Evolutionary conservation across 2,797 vertebrate species (phyloP).

Genomic region (Lutjanus argentimaculatus): DNA sequence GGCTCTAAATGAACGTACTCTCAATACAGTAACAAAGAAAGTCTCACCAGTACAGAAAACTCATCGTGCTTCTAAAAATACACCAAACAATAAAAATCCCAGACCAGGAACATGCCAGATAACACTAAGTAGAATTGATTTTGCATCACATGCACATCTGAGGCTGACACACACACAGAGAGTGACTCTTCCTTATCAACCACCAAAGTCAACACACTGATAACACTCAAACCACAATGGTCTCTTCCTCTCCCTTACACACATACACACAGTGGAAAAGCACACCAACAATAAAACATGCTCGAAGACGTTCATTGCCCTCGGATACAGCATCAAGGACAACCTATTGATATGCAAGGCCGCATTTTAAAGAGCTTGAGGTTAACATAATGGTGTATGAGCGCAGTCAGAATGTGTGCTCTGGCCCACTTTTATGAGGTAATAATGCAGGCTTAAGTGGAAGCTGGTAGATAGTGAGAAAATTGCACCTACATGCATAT

Average conservation of each 20-base stretch:
- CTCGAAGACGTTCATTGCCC: conserved; percentile 38
- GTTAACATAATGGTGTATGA: conserved; percentile 61
- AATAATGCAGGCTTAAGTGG: conserved; percentile 55
- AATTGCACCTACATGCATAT: conserved; percentile 31
- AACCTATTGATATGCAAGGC: conserved; percentile 57
- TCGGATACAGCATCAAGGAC: conserved; percentile 49
- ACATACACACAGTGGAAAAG: conserved; percentile 25
- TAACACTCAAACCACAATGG: conserved; percentile 10
- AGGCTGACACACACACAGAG: neutral
- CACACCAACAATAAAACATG: conserved; percentile 57
- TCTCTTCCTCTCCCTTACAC: neutral
- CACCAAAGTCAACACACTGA: conserved; percentile 36
- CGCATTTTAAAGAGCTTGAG: conserved; percentile 54
- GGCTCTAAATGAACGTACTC: conserved; percentile 21
- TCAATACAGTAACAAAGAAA: neutral
- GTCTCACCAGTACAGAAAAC: neutral
- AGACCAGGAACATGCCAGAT: neutral
- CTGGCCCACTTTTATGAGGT: conserved; percentile 58
- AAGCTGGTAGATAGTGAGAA: conserved; percentile 22
- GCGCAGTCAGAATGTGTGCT: conserved; percentile 38
- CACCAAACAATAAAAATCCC: neutral
- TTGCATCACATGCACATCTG: neutral
- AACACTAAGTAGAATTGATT: conserved; percentile 6
- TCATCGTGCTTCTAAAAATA: neutral
- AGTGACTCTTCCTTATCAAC: conserved; percentile 23